Evolutionary conservation across 2,113 vertebrate species (phyloP), one percentile per base, ranked within the genome.

Genomic region (Caracal caracal): DNA sequence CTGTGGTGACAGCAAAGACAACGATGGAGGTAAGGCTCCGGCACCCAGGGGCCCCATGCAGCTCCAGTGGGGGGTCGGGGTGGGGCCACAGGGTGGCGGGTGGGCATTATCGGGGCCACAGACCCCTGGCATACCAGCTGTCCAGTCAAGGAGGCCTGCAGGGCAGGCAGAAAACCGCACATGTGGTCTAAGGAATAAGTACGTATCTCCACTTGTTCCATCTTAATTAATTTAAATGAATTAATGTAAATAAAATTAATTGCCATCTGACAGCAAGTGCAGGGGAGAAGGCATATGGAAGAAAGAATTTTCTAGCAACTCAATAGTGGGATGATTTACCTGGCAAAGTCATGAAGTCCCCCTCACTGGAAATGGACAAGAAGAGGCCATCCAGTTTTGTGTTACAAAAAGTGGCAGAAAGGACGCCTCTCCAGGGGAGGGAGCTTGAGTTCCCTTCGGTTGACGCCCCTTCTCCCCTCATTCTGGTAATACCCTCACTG

Each of bases 1-100:
- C 22, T 99, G 99, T 84, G 99, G 99, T 26, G 99, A 99, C 47
- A 98, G 99, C 97, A 99, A 99, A 98, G 99, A 99, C 99, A 99
- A 99, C 17, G 99, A 99, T 8, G 99, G 99, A 99, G 99, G 99
- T 99, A 99, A 98, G 99, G 80, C 73, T 3, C 0, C 47, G 92
- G 92, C 75, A 47, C 47, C 20, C 73, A 40, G 0, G 61, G 68
- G 81, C 80, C 49, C 94, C 1, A 1, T 1, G 8, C 7, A 12
- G 20, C 24, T 86, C 66, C 33, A 6, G 22, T 1, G 4, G 24
- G 24, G 15, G 13, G 53, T 17, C 6, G 19, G 12, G 4, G 0
- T 5, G 19, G 20, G 40, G 37, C 9, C 2, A 26, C 11, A 9
- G 30, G 30, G 24, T 24, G 11, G 56, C 22, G 17, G 4, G 53